Evolutionary conservation across 2,797 vertebrate species (phyloP).

Genomic region (Petrocephalus sullivani): DNA sequence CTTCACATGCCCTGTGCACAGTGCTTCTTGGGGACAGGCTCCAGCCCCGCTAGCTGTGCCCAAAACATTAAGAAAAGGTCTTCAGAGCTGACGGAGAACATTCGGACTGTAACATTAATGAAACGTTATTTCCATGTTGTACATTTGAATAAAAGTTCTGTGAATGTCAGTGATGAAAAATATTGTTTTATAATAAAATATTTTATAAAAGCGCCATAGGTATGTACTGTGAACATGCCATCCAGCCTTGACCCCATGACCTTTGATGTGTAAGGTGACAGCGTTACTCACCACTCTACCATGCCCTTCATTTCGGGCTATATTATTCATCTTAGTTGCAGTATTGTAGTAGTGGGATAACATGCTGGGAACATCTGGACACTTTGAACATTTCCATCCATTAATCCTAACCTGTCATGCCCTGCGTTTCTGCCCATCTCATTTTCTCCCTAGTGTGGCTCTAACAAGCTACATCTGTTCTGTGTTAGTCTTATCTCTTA

Average conservation of each 20-base stretch:
- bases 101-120: neutral
- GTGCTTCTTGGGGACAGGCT: neutral
- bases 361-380: neutral
- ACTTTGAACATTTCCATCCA: neutral
- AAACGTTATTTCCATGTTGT: neutral
- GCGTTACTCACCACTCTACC: neutral
- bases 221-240: neutral
- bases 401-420: neutral
- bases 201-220: neutral
- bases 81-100: neutral
- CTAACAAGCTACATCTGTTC: too few species aligned
- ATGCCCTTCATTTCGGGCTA: neutral
- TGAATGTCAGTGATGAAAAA: neutral
- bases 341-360: neutral
- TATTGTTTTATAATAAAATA: neutral
- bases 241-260: neutral
- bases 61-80: neutral
- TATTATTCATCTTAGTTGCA: neutral
- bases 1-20: neutral
- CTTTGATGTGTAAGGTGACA: neutral
- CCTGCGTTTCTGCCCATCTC: too few species aligned
- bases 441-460: too few species aligned
- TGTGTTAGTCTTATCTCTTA: too few species aligned
- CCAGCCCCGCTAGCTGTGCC: neutral
- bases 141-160: neutral